A percentile compares a stretch with the other conserved stretches of the same genome.
These are phyloP conservation scores for Amazona ochrocephala DNA, from an alignment of 2,797 vertebrate genomes.

Conservation along the genomic window DNA sequence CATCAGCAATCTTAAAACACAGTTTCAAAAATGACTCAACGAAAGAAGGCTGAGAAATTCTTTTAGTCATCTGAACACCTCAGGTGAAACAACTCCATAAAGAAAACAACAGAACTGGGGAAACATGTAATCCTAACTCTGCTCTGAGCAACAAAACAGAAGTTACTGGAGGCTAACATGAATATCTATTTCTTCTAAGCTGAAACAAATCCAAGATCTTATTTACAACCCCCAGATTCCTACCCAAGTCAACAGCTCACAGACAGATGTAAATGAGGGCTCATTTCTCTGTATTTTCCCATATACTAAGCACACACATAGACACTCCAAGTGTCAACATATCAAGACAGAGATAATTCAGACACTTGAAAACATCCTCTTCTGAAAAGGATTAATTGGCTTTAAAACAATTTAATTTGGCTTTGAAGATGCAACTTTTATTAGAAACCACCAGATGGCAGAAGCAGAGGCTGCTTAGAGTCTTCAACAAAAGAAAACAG, in stretches of 20 bases:
- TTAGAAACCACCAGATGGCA: conserved; percentile 80
- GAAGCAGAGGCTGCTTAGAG: conserved; percentile 61
- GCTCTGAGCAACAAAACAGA: background rate
- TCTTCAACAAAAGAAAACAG: conserved; percentile 66
- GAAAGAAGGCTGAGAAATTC: background rate
- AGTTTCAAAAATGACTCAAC: background rate
- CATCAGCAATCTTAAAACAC: background rate
- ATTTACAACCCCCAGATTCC: background rate
- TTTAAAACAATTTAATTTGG: conserved; percentile 58
- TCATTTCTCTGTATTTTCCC: conserved; percentile 14
- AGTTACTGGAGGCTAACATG: conserved; percentile 4
- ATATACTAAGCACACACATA: conserved; percentile 43
- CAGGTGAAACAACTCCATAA: background rate
- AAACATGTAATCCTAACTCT: background rate
- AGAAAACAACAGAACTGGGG: background rate
- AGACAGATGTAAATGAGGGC: conserved; percentile 29
- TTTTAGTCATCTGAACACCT: background rate
- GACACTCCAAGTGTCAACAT: conserved; percentile 53
- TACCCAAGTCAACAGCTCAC: conserved; percentile 20
- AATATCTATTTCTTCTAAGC: conserved; percentile 16
- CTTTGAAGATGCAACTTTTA: conserved; percentile 61
- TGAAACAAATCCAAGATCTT: conserved; percentile 20
- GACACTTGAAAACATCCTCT: conserved; percentile 42
- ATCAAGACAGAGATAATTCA: conserved; percentile 62
- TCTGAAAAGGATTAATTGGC: conserved; percentile 62